Base-by-base conservation (phyloP, 2,888 invertebrate species). In the Didymodactylos carnosus region DNA sequence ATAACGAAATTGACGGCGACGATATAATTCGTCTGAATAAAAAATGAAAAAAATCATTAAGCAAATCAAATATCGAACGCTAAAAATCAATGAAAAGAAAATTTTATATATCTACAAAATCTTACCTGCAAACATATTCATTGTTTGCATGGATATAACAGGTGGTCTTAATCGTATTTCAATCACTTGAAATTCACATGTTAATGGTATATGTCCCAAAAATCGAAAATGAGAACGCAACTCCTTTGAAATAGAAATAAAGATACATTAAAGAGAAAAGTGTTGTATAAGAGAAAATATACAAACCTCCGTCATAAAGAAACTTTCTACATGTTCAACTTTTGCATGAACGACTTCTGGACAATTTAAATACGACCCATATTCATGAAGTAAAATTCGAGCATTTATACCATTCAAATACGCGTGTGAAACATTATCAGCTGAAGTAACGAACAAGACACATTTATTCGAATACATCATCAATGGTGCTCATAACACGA, bases 321-420 rank as follows among this genome's bases (percentile, higher is more conserved):
- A 88, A 1, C 88, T 88, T 80, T 94, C 93, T 74, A 91, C 89
- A 79, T 93, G 92, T n/a, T 94, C 82, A 69, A 95, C 89, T 73
- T 87, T 88, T 0, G 91, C 93, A 3, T 85, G 86, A 72, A 95
- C 87, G 4, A 86, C 80, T 27, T 78, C 77, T 84, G 95, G 94
- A 73, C 90, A 89, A 73, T 88, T 86, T 75, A 90, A 89, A 75
- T 94, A 79, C 84, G 87, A 87, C 11, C 92, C 92, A 85, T 92
- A 94, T 75, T 91, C 89, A 75, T 88, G 88, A 80, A 91, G 90
- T 78, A 97, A 83, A 88, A 94, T 90, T 76, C 90, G 89, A 13
- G 91, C 89, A 82, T 95, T 95, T 79, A 95, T 84, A 19, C 91
- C 89, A 83, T 94, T 91, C 76, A 95, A 85, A 83, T 91, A 97